phyloP scores from a whole-genome alignment of 1,140 invertebrate species.

The Brachionus sp. region DNA sequence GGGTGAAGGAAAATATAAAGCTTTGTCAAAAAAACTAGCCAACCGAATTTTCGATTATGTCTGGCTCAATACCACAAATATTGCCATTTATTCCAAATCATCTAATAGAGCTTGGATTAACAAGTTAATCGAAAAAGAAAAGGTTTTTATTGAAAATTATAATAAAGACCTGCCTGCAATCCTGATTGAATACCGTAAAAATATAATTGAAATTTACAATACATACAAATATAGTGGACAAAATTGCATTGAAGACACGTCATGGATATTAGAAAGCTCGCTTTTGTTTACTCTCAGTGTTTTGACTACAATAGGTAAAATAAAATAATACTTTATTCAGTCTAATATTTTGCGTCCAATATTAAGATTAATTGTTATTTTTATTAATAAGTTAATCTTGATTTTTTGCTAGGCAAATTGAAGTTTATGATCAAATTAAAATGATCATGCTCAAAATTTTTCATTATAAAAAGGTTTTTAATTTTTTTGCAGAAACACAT shows the following conservation, averaged over 20 bases:
- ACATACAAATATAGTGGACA: conserved; percentile 36
- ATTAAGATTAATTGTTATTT: no score
- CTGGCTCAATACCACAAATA: conserved; percentile 20
- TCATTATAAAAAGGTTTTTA: no score
- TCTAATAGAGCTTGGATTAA: background rate
- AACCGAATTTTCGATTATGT: conserved; percentile 34
- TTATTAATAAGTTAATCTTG: no score
- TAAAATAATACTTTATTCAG: background rate
- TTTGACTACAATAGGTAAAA: conserved; percentile 35
- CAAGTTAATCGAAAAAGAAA: background rate
- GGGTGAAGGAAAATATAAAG: conserved; percentile 26
- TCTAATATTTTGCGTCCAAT: no score
- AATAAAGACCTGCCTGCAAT: background rate
- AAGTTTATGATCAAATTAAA: no score
- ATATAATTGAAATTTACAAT: background rate
- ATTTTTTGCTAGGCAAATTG: no score
- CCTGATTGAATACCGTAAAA: background rate
- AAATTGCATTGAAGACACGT: conserved; percentile 3
- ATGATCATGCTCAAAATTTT: no score
- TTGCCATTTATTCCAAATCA: background rate
- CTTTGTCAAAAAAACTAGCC: background rate
- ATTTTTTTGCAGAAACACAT: no score
- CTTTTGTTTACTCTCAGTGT: conserved; percentile 29
- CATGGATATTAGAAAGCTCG: conserved; percentile 34
- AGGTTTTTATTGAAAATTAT: background rate